These are phyloP conservation scores for Mesocricetus auratus DNA, from an alignment of 2,113 vertebrate genomes.

Conservation along the genomic window DNA sequence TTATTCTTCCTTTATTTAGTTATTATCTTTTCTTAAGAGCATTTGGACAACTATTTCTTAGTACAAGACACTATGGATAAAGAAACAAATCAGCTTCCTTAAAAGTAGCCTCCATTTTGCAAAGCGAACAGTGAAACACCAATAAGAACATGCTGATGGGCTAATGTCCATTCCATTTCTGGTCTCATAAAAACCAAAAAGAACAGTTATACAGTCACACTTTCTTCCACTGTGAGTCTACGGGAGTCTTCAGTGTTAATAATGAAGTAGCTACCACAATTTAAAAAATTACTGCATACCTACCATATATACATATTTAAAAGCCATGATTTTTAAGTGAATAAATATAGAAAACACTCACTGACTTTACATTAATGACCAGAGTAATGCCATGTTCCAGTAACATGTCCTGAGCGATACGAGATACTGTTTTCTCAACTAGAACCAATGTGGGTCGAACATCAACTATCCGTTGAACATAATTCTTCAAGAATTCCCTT, in stretches of 20 bases:
- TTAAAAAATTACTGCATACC: neutral
- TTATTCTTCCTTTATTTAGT: neutral
- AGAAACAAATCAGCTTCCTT: neutral
- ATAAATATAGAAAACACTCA: conserved; percentile 84
- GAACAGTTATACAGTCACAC: neutral
- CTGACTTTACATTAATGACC: conserved; percentile 98
- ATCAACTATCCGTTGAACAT: conserved; percentile 97
- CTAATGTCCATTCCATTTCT: neutral
- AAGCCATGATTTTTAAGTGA: neutral
- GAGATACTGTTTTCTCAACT: conserved; percentile 98
- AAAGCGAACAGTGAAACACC: neutral
- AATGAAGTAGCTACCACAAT: neutral
- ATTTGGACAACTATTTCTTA: neutral
- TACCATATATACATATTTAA: neutral
- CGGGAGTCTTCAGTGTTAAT: neutral
- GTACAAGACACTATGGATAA: neutral
- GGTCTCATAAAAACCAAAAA: neutral
- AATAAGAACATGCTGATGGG: conserved; percentile 25
- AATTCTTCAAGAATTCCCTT: conserved; percentile 98
- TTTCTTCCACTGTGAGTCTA: neutral
- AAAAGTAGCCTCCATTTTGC: neutral
- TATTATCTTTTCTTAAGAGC: neutral
- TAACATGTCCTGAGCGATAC: conserved; percentile 99
- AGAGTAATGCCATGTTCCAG: conserved; percentile 97
- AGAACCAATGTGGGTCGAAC: conserved; percentile 97